Conservation (phyloP, 2,888 invertebrate genomes). For the Nycteola revayana region DNA sequence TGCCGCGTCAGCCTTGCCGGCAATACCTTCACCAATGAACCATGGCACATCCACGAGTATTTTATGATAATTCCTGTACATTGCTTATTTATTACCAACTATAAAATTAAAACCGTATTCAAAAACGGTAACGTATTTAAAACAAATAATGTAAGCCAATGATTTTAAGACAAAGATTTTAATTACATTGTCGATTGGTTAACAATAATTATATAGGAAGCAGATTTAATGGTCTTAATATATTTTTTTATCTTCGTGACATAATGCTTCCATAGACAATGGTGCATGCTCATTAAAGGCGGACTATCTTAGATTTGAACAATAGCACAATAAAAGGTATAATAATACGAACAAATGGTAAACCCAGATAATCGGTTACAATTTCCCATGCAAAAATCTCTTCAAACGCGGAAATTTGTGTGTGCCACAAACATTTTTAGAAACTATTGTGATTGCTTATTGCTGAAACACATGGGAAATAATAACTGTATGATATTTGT, state of each 20-base stretch:
- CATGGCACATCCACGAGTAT: slow-evolving; percentile 11
- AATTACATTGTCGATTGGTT: slow-evolving; percentile 38
- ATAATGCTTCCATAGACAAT: slow-evolving; percentile 42
- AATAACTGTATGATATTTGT: too few relatives aligned
- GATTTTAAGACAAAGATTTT: slow-evolving; percentile 20
- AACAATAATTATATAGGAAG: slow-evolving; percentile 42
- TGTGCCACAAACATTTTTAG: too few relatives aligned
- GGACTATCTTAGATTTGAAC: slow-evolving; percentile 34
- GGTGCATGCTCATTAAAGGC: slow-evolving; percentile 21
- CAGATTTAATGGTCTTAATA: slow-evolving; percentile 31
- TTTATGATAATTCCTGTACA: slow-evolving; percentile 17
- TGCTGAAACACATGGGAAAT: too few relatives aligned
- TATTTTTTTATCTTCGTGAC: slow-evolving; percentile 33
- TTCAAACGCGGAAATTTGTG: slow-evolving; percentile 12
- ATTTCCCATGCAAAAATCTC: slow-evolving; percentile 24
- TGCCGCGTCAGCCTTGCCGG: slow-evolving; percentile 17
- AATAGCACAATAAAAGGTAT: slow-evolving; percentile 35
- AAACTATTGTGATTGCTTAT: too few relatives aligned
- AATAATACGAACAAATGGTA: slow-evolving; percentile 23
- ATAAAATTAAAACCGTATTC: slow-evolving; percentile 6
- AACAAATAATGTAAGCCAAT: too few relatives aligned
- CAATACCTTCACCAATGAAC: slow-evolving; percentile 25
- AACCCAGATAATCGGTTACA: slow-evolving; percentile 17
- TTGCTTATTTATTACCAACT: slow-evolving; percentile 15
- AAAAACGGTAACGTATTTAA: slow-evolving; percentile 16